Conservation (phyloP, 2,797 vertebrate species). For the Chaetophractus vellerosus region DNA sequence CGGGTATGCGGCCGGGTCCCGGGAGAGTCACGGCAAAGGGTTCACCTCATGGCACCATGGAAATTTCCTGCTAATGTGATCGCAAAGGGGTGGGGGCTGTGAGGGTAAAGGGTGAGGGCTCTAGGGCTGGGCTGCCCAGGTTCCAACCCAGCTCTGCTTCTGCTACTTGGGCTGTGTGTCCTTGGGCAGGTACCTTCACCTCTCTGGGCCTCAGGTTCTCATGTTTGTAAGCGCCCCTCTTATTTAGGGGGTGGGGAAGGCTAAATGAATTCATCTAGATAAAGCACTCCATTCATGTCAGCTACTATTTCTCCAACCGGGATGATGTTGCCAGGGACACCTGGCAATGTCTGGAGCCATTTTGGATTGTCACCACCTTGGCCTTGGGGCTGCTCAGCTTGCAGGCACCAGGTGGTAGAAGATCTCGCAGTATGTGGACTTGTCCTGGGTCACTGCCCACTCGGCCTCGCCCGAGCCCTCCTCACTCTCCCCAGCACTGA, state of each 20-base stretch:
- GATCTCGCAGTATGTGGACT: too few relatives aligned
- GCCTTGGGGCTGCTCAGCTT: not conserved
- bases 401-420: too few relatives aligned
- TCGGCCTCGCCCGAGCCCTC: not conserved
- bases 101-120: too few relatives aligned
- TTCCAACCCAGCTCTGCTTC: not conserved
- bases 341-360: not conserved
- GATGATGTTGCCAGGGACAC: not conserved
- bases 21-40: not conserved
- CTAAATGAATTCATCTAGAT: not conserved
- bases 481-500: not conserved
- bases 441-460: not conserved
- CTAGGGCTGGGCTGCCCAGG: not conserved
- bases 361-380: not conserved
- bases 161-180: not conserved
- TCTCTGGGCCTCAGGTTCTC: not conserved
- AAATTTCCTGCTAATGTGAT: not conserved
- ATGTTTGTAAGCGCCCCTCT: not conserved
- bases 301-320: not conserved
- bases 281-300: not conserved
- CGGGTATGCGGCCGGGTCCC: not conserved
- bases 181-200: not conserved
- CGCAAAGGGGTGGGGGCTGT: not conserved
- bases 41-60: rapidly evolving
- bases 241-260: not conserved